Conservation (phyloP, 2,113 vertebrate genomes). For the Sebastes schlegelii region DNA sequence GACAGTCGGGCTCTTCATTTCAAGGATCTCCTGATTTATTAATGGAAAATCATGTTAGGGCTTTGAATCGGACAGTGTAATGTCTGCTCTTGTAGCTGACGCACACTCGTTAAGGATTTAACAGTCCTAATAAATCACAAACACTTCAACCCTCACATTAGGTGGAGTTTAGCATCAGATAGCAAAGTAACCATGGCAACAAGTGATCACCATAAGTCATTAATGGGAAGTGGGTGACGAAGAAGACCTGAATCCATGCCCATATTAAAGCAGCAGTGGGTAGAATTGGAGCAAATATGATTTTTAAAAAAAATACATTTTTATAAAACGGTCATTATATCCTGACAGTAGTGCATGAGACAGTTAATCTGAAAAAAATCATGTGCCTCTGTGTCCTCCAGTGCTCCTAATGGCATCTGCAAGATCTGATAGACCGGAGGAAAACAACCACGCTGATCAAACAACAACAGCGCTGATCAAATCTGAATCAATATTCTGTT, state of each 20-base stretch:
- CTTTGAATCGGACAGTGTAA: constrained; percentile 22
- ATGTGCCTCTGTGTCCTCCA: too few relatives aligned
- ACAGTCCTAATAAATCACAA: constrained; percentile 47
- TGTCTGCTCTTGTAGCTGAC: constrained; percentile 33
- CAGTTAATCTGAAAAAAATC: too few relatives aligned
- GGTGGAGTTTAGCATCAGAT: background rate
- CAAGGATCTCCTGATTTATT: constrained; percentile 49
- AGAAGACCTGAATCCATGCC: background rate
- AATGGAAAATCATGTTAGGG: constrained; percentile 44
- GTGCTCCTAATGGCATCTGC: too few relatives aligned
- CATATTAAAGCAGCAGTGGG: too few relatives aligned
- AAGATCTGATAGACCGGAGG: too few relatives aligned
- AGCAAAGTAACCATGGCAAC: constrained; percentile 37
- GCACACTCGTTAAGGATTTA: constrained; percentile 23
- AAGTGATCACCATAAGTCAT: constrained; percentile 13
- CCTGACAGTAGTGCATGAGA: too few relatives aligned
- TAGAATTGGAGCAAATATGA: too few relatives aligned
- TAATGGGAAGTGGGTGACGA: background rate
- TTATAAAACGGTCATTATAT: too few relatives aligned
- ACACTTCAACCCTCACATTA: constrained; percentile 6
- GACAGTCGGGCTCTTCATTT: constrained; percentile 44
- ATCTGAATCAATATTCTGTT: too few relatives aligned
- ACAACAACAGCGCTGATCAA: too few relatives aligned
- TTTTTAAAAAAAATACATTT: too few relatives aligned
- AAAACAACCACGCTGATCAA: too few relatives aligned